These are phyloP conservation scores for Drosophila varians DNA, from an alignment of 1,140 invertebrate genomes.

Conservation along the genomic window DNA sequence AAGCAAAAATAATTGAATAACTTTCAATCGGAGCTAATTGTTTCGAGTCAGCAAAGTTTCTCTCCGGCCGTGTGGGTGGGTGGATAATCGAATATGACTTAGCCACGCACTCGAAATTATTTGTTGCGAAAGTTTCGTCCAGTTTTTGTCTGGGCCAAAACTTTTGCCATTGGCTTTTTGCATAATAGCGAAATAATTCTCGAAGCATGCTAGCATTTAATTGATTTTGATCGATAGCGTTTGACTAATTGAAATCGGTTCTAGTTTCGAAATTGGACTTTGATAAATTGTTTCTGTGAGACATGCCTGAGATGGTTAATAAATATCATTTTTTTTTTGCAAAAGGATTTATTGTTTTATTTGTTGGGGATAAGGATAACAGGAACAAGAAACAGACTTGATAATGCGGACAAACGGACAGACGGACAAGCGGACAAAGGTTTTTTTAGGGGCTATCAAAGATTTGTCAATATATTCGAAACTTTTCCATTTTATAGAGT, in stretches of 20 bases:
- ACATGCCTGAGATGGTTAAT: too few relatives aligned
- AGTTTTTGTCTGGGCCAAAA: slow-evolving; percentile 8
- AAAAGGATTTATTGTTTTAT: too few relatives aligned
- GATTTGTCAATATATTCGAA: too few relatives aligned
- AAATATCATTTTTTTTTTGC: too few relatives aligned
- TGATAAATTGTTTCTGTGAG: not conserved
- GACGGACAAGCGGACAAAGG: too few relatives aligned
- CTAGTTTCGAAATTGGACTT: not conserved
- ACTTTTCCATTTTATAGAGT: too few relatives aligned
- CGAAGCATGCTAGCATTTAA: slow-evolving; percentile 20
- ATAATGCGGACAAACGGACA: too few relatives aligned
- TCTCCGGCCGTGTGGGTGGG: too few relatives aligned
- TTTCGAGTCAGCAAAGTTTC: slow-evolving; percentile 66
- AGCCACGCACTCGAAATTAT: slow-evolving; percentile 35
- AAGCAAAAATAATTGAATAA: slow-evolving; percentile 27
- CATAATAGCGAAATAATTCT: slow-evolving; percentile 47
- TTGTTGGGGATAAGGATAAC: too few relatives aligned
- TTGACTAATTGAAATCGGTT: slow-evolving; percentile 21
- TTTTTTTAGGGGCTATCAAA: too few relatives aligned
- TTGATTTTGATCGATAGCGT: slow-evolving; percentile 41
- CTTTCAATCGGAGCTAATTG: slow-evolving; percentile 78
- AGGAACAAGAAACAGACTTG: too few relatives aligned
- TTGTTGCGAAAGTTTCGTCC: slow-evolving; percentile 40
- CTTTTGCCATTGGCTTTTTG: slow-evolving; percentile 29
- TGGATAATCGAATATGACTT: slow-evolving; percentile 45